Evolutionary conservation across 1,140 invertebrate genomes (phyloP).

Genomic region (Aethina tumida): DNA sequence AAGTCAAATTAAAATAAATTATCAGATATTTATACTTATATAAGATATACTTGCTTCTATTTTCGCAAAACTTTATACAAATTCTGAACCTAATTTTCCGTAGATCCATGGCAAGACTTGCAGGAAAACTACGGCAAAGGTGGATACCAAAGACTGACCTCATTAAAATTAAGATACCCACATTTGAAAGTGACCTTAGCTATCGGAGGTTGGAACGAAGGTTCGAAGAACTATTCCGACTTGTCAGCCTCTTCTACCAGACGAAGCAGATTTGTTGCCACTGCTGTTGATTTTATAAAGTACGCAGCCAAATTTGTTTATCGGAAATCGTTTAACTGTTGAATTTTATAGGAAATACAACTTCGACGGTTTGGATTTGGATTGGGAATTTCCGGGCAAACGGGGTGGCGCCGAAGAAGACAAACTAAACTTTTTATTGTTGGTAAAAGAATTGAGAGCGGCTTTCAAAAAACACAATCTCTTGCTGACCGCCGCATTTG

Average conservation of each 20-base stretch:
- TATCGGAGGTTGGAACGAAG: conserved; percentile 85
- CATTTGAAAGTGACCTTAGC: conserved; percentile 67
- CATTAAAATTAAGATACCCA: conserved; percentile 56
- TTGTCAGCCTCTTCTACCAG: conserved; percentile 50
- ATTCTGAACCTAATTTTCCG: conserved; percentile 13
- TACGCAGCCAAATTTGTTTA: conserved; percentile 30
- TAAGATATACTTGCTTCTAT: no score
- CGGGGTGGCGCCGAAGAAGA: conserved; percentile 63
- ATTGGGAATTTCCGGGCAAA: conserved; percentile 75
- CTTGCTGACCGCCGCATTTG: conserved; percentile 67
- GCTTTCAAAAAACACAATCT: conserved; percentile 49
- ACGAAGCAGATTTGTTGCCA: conserved; percentile 54
- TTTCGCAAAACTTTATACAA: neutral
- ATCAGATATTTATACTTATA: no score
- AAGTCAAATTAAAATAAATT: no score
- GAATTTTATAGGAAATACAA: conserved; percentile 49
- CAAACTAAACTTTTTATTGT: conserved; percentile 62
- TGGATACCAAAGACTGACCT: conserved; percentile 57
- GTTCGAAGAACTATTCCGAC: conserved; percentile 66
- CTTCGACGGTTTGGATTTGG: conserved; percentile 77
- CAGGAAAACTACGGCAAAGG: conserved; percentile 63
- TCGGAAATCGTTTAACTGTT: conserved; percentile 9
- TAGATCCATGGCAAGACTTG: conserved; percentile 67
- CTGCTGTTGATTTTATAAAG: conserved; percentile 51
- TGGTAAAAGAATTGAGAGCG: conserved; percentile 60